phyloP scores from a whole-genome alignment of 2,113 vertebrate genomes.

The Tamias sibiricus region DNA sequence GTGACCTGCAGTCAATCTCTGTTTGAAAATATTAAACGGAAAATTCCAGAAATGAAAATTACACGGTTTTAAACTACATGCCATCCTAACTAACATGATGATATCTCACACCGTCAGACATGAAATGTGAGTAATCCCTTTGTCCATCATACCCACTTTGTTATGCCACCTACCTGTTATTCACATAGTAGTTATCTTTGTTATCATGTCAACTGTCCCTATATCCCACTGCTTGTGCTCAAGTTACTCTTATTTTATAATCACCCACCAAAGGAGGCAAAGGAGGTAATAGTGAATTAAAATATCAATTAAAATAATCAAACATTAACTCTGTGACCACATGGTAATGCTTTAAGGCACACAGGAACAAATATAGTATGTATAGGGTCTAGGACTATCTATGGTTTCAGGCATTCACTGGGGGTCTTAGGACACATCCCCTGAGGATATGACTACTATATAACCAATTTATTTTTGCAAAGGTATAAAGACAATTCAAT shows the following conservation, averaged over 20 bases:
- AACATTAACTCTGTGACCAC: not conserved
- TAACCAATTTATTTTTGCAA: not conserved
- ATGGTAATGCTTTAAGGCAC: not conserved
- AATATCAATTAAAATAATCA: not conserved
- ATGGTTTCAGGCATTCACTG: too few species aligned
- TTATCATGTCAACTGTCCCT: not conserved
- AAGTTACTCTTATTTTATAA: not conserved
- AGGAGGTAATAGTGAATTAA: not conserved
- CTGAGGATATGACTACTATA: not conserved
- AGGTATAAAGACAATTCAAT: not conserved
- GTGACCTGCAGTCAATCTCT: too few species aligned
- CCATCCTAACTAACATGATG: not conserved
- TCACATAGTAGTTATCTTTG: not conserved
- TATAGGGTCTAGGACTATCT: not conserved
- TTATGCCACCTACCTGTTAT: not conserved
- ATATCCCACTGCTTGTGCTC: not conserved
- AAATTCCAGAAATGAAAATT: not conserved
- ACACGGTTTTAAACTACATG: not conserved
- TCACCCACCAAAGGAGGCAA: not conserved
- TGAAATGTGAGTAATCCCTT: not conserved
- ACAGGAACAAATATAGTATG: not conserved
- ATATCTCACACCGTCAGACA: not conserved
- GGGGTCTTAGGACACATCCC: not conserved
- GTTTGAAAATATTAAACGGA: not conserved
- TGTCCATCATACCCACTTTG: not conserved